A percentile compares a stretch with the other conserved stretches of the same genome.
phyloP scores from a whole-genome alignment of 1,140 invertebrate genomes.

The fruit fly (Drosophila melanogaster) region DNA sequence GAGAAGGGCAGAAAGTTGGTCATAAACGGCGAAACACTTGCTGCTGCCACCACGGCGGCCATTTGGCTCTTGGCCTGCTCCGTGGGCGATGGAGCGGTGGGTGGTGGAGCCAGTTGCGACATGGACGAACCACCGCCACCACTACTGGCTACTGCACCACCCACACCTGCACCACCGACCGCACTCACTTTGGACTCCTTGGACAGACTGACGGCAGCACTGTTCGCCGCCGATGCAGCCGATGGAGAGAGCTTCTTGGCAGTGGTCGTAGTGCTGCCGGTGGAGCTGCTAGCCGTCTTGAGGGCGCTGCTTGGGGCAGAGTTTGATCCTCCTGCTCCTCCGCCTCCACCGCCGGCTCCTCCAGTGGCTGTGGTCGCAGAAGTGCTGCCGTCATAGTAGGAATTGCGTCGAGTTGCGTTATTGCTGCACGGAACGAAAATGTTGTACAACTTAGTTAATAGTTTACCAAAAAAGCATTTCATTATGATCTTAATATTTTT shows the following conservation, averaged over 20 bases:
- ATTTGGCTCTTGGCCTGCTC: constrained; percentile 80
- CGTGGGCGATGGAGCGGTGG: constrained; percentile 69
- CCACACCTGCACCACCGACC: constrained; percentile 16
- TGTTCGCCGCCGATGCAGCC: constrained; percentile 19
- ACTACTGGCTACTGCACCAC: constrained; percentile 14
- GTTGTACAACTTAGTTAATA: too few species aligned
- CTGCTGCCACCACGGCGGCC: constrained; percentile 72
- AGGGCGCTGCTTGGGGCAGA: constrained; percentile 21
- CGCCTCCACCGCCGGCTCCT: constrained; percentile 6
- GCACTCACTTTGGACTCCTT: constrained; percentile 52
- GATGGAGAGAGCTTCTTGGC: constrained; percentile 49
- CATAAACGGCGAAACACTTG: constrained; percentile 80
- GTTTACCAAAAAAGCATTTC: too few species aligned
- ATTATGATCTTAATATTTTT: too few species aligned
- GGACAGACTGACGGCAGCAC: constrained; percentile 41
- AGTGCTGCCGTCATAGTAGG: constrained; percentile 65
- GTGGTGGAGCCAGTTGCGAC: constrained; percentile 43
- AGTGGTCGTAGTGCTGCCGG: constrained; percentile 10
- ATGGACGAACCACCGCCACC: constrained; percentile 20
- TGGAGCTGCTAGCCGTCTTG: constrained; percentile 25
- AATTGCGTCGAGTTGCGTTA: constrained; percentile 66
- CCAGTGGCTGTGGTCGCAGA: constrained; percentile 29
- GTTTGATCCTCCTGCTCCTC: constrained; percentile 10
- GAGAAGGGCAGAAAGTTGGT: constrained; percentile 80
- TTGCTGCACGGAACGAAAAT: constrained; percentile 36